Evolutionary conservation across 2,113 vertebrate species (phyloP).

Genomic region (Xenopus tropicalis): DNA sequence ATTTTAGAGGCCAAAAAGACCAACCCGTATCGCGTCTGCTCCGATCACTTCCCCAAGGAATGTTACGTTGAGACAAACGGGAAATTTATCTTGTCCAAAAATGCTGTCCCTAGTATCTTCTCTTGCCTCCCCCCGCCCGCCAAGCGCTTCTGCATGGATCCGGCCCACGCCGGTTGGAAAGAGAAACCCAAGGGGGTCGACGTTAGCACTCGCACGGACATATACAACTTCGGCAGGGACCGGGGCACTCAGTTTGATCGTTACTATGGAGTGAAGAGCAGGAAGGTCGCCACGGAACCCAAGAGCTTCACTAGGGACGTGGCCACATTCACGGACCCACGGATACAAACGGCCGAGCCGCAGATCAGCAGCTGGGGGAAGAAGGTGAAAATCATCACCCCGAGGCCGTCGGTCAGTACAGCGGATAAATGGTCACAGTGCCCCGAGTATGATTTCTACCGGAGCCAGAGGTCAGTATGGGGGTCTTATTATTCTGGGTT

Average conservation of each 20-base stretch:
- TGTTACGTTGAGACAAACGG: not conserved
- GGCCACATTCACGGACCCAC: not conserved
- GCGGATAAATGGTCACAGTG: no score
- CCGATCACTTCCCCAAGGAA: not conserved
- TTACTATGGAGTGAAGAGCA: not conserved
- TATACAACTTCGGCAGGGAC: not conserved
- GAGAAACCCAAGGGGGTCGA: no score
- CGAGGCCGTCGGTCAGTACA: no score
- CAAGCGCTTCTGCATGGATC: no score
- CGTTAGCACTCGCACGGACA: not conserved
- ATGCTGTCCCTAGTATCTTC: not conserved
- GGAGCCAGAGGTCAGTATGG: no score
- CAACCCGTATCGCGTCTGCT: not conserved
- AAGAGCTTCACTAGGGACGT: not conserved
- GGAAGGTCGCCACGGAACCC: not conserved
- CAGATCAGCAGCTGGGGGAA: no score
- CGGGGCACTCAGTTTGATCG: not conserved
- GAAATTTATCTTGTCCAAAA: not conserved
- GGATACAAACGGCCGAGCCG: not conserved
- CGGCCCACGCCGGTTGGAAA: no score
- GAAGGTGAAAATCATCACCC: no score
- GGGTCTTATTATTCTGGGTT: no score
- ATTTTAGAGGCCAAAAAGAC: not conserved
- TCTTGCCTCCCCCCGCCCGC: no score
- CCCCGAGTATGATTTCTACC: no score